Evolutionary conservation across 2,113 vertebrate genomes (phyloP).

Genomic region (Rhinichthys klamathensis): DNA sequence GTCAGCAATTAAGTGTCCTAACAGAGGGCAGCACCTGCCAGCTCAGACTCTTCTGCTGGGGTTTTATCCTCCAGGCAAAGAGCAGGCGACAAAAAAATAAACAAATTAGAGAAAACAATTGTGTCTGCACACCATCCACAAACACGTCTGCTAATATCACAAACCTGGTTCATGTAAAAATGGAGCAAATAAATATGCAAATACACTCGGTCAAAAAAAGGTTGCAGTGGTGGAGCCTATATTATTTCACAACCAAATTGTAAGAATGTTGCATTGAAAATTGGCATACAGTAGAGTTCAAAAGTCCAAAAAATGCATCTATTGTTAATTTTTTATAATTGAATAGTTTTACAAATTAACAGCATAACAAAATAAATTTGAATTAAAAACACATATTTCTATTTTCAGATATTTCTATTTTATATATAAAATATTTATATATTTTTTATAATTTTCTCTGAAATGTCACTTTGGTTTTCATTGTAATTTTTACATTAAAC

Average conservation of each 20-base stretch:
- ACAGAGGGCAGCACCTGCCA: conserved; percentile 25
- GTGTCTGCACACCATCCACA: conserved; percentile 8
- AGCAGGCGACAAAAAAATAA: conserved; percentile 41
- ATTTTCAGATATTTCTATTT: too few species aligned
- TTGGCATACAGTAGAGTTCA: neutral
- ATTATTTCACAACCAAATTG: conserved; percentile 6
- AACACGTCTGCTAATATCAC: neutral
- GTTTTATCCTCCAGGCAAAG: conserved; percentile 31
- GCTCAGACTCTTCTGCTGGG: conserved; percentile 3
- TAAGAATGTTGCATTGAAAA: conserved; percentile 17
- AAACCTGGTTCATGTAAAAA: conserved; percentile 6
- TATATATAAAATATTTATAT: too few species aligned
- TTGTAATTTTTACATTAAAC: too few species aligned
- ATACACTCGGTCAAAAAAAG: conserved; percentile 10
- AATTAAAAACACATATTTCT: too few species aligned
- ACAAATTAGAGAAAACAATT: conserved; percentile 29
- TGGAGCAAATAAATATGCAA: neutral
- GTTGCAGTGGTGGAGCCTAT: neutral
- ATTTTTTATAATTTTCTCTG: too few species aligned
- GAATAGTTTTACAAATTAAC: neutral
- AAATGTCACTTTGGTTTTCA: too few species aligned
- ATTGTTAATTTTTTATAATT: neutral
- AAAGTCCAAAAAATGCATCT: neutral
- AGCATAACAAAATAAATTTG: neutral
- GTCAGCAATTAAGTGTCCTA: conserved; percentile 7